Evolutionary conservation across 2,113 vertebrate species (phyloP).

Genomic region (Dermatemys mawii): DNA sequence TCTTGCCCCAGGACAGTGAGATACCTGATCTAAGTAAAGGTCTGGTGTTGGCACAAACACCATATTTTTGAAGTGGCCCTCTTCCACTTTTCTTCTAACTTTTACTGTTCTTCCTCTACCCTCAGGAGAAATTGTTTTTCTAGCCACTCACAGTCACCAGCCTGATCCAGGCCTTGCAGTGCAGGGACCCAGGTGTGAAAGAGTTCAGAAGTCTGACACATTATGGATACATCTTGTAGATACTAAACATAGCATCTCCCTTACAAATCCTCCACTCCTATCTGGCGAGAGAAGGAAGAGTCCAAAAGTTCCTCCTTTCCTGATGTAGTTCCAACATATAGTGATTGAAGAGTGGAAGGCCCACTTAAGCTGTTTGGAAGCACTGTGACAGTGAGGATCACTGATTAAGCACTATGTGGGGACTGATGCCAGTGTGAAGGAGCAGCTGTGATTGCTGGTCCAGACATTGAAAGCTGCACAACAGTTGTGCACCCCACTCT

Average conservation of each 20-base stretch:
- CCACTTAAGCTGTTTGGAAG: not conserved
- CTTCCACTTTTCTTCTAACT: rapidly evolving
- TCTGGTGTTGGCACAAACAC: not conserved
- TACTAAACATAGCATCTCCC: not conserved
- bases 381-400: not conserved
- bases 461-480: not conserved
- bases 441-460: not conserved
- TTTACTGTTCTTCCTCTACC: not conserved
- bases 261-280: not conserved
- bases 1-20: not conserved
- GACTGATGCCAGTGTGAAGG: not conserved
- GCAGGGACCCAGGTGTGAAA: not conserved
- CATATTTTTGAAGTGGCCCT: not conserved
- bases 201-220: not conserved
- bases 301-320: not conserved
- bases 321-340: not conserved
- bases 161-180: not conserved
- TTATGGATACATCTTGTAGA: not conserved
- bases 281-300: not conserved
- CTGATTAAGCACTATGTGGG: not conserved
- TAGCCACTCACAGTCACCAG: not conserved
- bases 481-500: not conserved
- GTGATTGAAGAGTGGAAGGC: not conserved
- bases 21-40: not conserved
- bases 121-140: not conserved